Evolutionary conservation across 1,140 invertebrate genomes (phyloP).

Genomic region (Drosophila truncata): DNA sequence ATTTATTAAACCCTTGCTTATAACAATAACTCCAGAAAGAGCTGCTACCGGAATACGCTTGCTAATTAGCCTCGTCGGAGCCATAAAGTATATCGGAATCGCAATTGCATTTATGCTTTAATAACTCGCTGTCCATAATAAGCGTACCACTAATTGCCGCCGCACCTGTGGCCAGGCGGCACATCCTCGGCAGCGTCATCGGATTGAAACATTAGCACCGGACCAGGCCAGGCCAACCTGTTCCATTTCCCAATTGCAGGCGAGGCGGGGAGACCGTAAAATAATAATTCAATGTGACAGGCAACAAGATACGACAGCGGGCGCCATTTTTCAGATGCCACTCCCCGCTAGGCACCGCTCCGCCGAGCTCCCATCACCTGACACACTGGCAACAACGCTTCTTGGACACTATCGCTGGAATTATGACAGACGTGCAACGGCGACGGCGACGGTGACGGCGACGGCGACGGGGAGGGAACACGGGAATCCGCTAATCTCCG

Average conservation of each 20-base stretch:
- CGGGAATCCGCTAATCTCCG: slow-evolving; percentile 55
- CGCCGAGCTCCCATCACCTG: slow-evolving; percentile 51
- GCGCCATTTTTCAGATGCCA: slow-evolving; percentile 77
- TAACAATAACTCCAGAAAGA: not conserved
- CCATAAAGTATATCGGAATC: slow-evolving; percentile 42
- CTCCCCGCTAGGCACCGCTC: slow-evolving; percentile 15
- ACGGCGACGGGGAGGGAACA: not conserved
- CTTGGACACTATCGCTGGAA: slow-evolving; percentile 68
- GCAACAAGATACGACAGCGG: slow-evolving; percentile 73
- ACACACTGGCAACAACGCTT: slow-evolving; percentile 8
- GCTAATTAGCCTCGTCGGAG: slow-evolving; percentile 28
- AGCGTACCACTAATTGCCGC: slow-evolving; percentile 46
- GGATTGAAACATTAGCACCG: slow-evolving; percentile 69
- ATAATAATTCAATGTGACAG: slow-evolving; percentile 83
- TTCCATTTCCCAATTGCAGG: slow-evolving; percentile 49
- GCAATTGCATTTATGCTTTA: slow-evolving; percentile 54
- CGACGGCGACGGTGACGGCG: slow-evolving; percentile 6
- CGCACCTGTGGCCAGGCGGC: slow-evolving; percentile 36
- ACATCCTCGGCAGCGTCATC: slow-evolving; percentile 48
- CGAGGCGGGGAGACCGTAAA: slow-evolving; percentile 56
- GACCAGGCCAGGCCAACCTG: slow-evolving; percentile 50
- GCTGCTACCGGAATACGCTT: slow-evolving; percentile 17
- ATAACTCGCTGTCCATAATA: slow-evolving; percentile 41
- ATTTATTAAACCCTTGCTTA: not conserved
- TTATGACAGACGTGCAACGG: slow-evolving; percentile 74